Evolutionary conservation across 2,113 vertebrate genomes (phyloP).

Genomic region (Aegithalos caudatus): DNA sequence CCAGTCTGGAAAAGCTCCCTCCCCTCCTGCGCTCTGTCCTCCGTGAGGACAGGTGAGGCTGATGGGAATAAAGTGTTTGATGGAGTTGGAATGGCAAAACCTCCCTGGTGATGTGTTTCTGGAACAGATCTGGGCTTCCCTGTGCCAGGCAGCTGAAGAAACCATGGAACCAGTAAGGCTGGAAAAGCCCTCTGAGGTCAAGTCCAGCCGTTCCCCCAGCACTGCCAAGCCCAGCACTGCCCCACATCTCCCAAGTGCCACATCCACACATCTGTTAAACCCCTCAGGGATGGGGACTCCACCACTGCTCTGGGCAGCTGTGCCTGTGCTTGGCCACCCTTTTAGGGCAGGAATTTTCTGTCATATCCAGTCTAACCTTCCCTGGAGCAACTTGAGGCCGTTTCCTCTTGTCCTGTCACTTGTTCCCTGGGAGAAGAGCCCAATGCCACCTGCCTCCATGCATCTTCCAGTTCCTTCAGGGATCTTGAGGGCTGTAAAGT

Average conservation of each 20-base stretch:
- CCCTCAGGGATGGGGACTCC: not conserved
- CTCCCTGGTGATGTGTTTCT: not conserved
- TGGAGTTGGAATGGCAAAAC: not conserved
- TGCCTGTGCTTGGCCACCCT: not conserved
- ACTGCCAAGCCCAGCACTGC: not conserved
- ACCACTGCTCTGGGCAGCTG: not conserved
- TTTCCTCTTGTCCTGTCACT: not conserved
- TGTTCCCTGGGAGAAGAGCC: not conserved
- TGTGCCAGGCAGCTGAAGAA: not conserved
- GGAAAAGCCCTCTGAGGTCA: not conserved
- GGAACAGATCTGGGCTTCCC: not conserved
- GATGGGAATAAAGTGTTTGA: conserved; percentile 20
- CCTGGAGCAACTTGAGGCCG: fast-evolving
- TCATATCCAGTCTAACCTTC: not conserved
- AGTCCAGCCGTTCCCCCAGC: fast-evolving
- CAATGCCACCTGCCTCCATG: fast-evolving
- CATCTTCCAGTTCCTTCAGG: not conserved
- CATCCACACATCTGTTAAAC: not conserved
- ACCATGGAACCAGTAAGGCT: not conserved
- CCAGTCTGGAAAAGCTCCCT: not conserved
- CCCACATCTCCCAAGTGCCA: not conserved
- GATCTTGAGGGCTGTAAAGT: not conserved
- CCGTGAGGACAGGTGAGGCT: conserved; percentile 4
- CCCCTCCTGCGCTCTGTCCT: conserved; percentile 22
- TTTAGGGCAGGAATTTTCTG: not conserved